Base-by-base conservation (phyloP, 2,888 invertebrate genomes). In the Drosophila recens region DNA sequence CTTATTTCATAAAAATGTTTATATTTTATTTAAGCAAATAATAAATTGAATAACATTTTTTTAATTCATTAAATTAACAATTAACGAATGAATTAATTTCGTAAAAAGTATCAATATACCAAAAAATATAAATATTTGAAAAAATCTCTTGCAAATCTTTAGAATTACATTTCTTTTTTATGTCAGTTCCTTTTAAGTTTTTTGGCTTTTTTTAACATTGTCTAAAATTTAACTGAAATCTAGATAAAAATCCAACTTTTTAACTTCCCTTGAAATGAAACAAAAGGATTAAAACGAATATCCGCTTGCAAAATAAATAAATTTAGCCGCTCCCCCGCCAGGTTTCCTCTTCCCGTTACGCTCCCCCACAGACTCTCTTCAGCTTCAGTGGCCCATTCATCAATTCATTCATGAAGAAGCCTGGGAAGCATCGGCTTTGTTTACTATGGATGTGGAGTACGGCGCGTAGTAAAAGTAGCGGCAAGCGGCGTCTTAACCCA, bases 391-490 rank as follows among this genome's bases (percentile, higher is more conserved):
- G 27, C 40, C 81, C 80, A 87, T 87, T 87, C 83, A 87, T 78
- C 80, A 78, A 67, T 87, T 90, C 90, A 90, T 90, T 90, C 88
- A 90, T 90, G 77, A 82, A 78, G 77, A 82, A 78, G 75, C 69
- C 42, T 36, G 64, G 61, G 45, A 40, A 51, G 17, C 36, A 42
- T 62, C 68, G 68, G 56, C 75, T 82, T 83, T 88, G 79, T 87
- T 90, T 84, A 90, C 87, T 81, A 81, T 67, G 59, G 5, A 27
- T 3, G 23, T 27, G 27, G 64, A 40, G 68, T 53, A 54, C 63
- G 75, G 42, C 45, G 58, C 80, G 82, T 87, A 84, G 85, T 85
- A 80, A 84, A 80, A 84, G 79, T 80, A 81, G 73, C 72, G 79
- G 77, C 75, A 68, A 57, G 49, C 72, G 63, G 61, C 75, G 59